Evolutionary conservation across 2,888 invertebrate genomes (phyloP), one percentile per base, ranked within the genome.

Genomic region (Athripsodes cinereus): DNA sequence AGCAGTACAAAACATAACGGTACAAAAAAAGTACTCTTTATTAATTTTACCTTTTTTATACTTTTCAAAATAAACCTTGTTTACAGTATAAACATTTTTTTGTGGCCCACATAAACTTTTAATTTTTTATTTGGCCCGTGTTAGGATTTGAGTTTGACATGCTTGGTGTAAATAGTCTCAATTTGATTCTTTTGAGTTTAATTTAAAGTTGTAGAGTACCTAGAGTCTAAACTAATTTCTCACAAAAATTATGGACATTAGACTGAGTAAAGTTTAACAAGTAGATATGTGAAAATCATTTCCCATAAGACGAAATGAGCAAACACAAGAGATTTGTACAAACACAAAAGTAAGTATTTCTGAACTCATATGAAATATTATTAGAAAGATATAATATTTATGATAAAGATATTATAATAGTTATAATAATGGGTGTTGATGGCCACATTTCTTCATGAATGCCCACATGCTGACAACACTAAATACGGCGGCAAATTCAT

Each of bases 391-490:
- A 31, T 47, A 20, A 47, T 20, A 20, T 11, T 20, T 47, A 55
- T n/a, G 49, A 49, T 22, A 55, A 57, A 46, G 31, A 47, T 47
- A 44, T 52, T 51, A 52, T 52, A 51, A 44, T 56, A 46, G 5
- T n/a, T n/a, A 21, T 56, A 57, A 57, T 57, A 57, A 57, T 57
- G 34, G 57, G 57, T 57, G 57, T 57, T 46, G 47, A 52, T 57
- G 22, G 52, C 52, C 34, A 19, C 34, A 26, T 22, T 22, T 22
- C 19, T 19, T 31, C 13, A 21, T 47, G 46, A 57, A 52, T 46
- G 19, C 19, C 20, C n/a, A 26, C 52, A 44, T 26, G 52, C 52
- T 57, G 55, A 31, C 26, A 50, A 50, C 50, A 34, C 50, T 21
- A 21, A 47, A 40, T 50, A 48, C 50, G 50, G 50, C 10, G 22